These are phyloP conservation scores for Colius striatus DNA, from an alignment of 2,113 vertebrate species.

Conservation along the genomic window DNA sequence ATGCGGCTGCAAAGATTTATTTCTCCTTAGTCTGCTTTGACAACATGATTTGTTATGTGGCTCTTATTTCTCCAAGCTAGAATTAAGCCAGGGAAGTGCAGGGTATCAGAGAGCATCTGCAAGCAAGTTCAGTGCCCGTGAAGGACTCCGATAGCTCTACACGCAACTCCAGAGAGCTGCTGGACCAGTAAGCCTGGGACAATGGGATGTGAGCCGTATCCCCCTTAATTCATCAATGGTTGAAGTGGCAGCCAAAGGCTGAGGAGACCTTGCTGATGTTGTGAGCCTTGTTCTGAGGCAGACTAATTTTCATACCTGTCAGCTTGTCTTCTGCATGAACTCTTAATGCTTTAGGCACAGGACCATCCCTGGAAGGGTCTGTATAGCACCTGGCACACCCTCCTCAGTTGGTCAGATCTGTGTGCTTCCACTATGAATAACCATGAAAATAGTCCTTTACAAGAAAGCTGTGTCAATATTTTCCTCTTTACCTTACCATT, in stretches of 20 bases:
- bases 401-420: neutral
- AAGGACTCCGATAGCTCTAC: neutral
- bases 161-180: neutral
- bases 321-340: neutral
- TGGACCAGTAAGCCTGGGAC: neutral
- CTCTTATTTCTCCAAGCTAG: neutral
- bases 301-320: neutral
- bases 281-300: neutral
- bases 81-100: neutral
- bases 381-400: neutral
- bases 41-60: conserved; percentile 4
- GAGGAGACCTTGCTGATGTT: neutral
- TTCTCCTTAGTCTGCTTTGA: conserved; percentile 48
- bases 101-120: neutral
- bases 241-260: neutral
- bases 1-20: conserved; percentile 33
- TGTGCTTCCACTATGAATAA: neutral
- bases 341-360: neutral
- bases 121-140: fast-evolving
- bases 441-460: neutral
- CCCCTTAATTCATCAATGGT: fast-evolving
- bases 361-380: neutral
- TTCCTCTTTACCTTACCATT: neutral
- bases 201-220: fast-evolving
- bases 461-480: neutral